Evolutionary conservation across 2,797 vertebrate genomes (phyloP).

Genomic region (Anas bahamensis): DNA sequence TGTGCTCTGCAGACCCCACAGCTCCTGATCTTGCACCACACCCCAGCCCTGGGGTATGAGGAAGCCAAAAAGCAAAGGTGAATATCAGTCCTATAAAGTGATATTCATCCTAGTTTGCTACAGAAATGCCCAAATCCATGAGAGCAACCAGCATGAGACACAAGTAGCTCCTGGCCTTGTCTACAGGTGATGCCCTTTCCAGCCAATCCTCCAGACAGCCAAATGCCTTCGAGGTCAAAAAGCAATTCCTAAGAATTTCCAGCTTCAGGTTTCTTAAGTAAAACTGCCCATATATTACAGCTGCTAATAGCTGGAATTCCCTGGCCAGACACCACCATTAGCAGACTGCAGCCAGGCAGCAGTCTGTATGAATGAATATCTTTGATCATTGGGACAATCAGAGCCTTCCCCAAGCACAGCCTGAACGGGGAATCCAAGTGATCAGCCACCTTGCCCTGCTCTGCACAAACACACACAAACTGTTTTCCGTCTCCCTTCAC

Average conservation of each 20-base stretch:
- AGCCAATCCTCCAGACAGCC: neutral
- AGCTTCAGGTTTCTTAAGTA: neutral
- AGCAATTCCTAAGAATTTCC: neutral
- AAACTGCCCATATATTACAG: rapidly evolving
- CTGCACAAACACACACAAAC: neutral
- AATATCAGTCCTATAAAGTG: neutral
- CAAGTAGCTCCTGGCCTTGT: neutral
- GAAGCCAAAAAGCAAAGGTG: neutral
- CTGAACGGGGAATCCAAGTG: neutral
- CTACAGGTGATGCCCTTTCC: neutral
- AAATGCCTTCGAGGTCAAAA: neutral
- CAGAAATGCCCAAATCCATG: neutral
- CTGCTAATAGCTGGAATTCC: neutral
- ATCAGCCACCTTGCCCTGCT: neutral
- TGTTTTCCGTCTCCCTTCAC: neutral
- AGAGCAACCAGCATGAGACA: neutral
- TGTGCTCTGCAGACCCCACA: neutral
- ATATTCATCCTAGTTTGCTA: neutral
- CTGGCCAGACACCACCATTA: neutral
- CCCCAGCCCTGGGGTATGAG: neutral
- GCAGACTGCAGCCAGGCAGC: neutral
- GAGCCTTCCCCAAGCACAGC: neutral
- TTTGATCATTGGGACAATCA: neutral
- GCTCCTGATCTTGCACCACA: neutral
- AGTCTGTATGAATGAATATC: neutral